phyloP scores from a whole-genome alignment of 2,888 invertebrate species.

The Morpho achilles region DNA sequence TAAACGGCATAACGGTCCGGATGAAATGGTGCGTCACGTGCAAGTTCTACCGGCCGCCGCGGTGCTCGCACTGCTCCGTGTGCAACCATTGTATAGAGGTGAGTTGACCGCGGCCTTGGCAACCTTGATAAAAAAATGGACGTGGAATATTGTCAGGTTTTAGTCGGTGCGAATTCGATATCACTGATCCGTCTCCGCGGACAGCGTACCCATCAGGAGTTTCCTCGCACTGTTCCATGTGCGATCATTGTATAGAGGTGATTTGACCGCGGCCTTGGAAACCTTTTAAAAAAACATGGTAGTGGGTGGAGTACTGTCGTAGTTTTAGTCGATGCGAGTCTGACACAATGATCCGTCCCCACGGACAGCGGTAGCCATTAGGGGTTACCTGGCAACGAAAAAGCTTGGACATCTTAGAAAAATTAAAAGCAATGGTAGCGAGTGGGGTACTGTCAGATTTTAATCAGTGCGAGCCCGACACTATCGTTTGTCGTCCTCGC shows the following conservation, averaged over 20 bases:
- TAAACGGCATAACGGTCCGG: slow-evolving; percentile 98
- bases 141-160: not conserved
- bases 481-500: no score
- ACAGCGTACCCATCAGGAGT: no score
- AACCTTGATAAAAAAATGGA: no score
- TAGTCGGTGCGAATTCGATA: slow-evolving; percentile 73
- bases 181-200: no score
- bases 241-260: slow-evolving; percentile 98
- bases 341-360: no score
- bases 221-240: slow-evolving; percentile 93
- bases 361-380: no score
- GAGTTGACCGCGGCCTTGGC: slow-evolving; percentile 25
- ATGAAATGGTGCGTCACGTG: slow-evolving; percentile 99
- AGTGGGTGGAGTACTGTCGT: no score
- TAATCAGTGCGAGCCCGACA: slow-evolving; percentile 73
- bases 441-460: no score
- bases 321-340: no score
- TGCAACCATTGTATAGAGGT: slow-evolving; percentile 99
- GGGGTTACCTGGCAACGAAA: no score
- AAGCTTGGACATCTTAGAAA: no score
- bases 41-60: slow-evolving; percentile 99
- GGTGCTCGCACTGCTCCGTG: slow-evolving; percentile 99
- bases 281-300: not conserved
- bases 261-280: slow-evolving; percentile 18
- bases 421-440: no score